These are phyloP conservation scores for Malachius bipustulatus DNA, from an alignment of 2,888 invertebrate genomes.

Conservation along the genomic window DNA sequence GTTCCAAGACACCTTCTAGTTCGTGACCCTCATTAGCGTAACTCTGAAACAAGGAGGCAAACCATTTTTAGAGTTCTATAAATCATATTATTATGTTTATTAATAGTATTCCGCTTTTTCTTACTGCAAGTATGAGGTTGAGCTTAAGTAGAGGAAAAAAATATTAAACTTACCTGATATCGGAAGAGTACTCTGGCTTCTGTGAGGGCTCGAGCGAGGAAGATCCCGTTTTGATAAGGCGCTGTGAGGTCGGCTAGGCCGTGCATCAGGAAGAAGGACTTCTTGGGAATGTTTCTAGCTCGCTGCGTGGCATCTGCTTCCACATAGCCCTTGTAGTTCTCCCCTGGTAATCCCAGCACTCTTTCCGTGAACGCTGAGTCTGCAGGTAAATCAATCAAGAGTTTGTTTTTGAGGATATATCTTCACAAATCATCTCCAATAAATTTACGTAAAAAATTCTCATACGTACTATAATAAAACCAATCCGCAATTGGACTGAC, in stretches of 20 bases:
- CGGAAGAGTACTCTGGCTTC: slow-evolving; percentile 81
- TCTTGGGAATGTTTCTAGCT: slow-evolving; percentile 76
- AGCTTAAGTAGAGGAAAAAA: no score
- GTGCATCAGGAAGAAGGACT: slow-evolving; percentile 81
- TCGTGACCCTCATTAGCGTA: slow-evolving; percentile 89
- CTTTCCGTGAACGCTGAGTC: slow-evolving; percentile 95
- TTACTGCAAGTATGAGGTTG: slow-evolving; percentile 1
- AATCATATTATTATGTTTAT: no score
- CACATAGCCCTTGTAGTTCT: slow-evolving; percentile 83
- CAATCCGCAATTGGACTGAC: slow-evolving; percentile 94
- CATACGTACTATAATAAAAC: slow-evolving; percentile 82
- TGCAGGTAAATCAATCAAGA: slow-evolving; percentile 33
- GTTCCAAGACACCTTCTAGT: slow-evolving; percentile 70
- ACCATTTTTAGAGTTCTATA: no score
- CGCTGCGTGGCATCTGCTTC: slow-evolving; percentile 84
- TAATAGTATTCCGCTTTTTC: no score
- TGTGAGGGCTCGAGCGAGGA: slow-evolving; percentile 77
- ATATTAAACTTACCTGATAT: slow-evolving; percentile 83
- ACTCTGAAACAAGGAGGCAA: slow-evolving; percentile 67
- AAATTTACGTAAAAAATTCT: background rate
- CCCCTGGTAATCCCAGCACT: slow-evolving; percentile 75
- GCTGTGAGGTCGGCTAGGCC: slow-evolving; percentile 87
- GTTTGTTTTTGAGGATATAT: background rate
- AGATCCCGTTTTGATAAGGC: slow-evolving; percentile 86
- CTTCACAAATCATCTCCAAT: background rate